Base-by-base conservation (phyloP, 2,888 invertebrate genomes). In the Apamea monoglypha region DNA sequence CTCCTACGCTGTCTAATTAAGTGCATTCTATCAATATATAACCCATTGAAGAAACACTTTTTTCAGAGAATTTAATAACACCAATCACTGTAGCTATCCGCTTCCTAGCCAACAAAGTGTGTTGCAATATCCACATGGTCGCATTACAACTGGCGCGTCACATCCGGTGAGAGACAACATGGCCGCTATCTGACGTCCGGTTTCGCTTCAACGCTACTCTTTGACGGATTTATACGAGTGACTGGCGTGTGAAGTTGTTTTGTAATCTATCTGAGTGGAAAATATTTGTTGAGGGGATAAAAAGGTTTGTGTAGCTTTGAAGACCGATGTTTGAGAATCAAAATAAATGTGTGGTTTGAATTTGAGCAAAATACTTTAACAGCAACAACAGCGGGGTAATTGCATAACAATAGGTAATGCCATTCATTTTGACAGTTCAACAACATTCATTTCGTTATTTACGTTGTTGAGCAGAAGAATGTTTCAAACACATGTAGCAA, bases 111-210 rank as follows among this genome's bases (percentile, higher is more conserved):
- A 88, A 79, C 82, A 78, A 83, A 87, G 61, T 79, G 68, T 80
- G 63, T 78, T 68, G 70, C 85, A 84, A 87, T 87, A 84, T 87
- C 82, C 73, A 88, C 80, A 82, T 63, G 68, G 77, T 74, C 70
- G 83, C 71, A 76, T 83, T 81, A 82, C 81, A 83, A 81, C 69
- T 78, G 88, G 81, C 79, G 71, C 86, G 84, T 83, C 89, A 88
- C 84, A 70, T 90, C 90, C 90, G 87, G 64, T 21, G 78, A 67
- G 76, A 81, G 82, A 86, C 86, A 89, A 85, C 86, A 86, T 87
- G 84, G 84, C 80, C 63, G 86, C 78, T 86, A 84, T 90, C 89
- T 86, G 47, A 68, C 84, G 72, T 89, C 90, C 90, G 84, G 82
- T 79, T 76, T 72, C 72, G 74, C 87, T 87, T 72, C 74, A 79